phyloP scores from a whole-genome alignment of 2,797 vertebrate genomes.

The Enteromius fasciolatus region DNA sequence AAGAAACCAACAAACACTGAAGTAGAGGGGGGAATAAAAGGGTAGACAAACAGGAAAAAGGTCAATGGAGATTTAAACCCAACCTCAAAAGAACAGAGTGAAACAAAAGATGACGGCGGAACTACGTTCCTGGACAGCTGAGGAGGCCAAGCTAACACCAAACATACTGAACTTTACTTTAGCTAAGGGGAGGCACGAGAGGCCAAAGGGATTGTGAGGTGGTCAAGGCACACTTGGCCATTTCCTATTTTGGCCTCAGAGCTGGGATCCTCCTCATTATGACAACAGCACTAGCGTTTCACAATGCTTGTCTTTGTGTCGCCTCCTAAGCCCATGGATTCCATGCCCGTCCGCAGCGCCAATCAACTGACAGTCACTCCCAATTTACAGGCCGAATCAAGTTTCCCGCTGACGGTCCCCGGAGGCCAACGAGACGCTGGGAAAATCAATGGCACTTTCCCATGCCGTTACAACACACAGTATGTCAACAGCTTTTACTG shows the following conservation, averaged over 20 bases:
- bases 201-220: constrained; percentile 20
- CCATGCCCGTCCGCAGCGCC: constrained; percentile 19
- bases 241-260: constrained; percentile 37
- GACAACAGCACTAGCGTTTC: constrained; percentile 7
- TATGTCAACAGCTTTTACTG: constrained; percentile 33
- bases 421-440: constrained; percentile 38
- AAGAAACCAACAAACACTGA: constrained; percentile 4
- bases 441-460: constrained; percentile 39
- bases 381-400: constrained; percentile 43
- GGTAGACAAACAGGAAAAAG: constrained; percentile 20
- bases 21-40: neutral
- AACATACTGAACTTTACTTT: constrained; percentile 43
- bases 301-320: constrained; percentile 52
- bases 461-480: constrained; percentile 34
- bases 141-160: constrained; percentile 60
- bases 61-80: constrained; percentile 49
- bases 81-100: constrained; percentile 51
- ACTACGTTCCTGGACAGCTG: constrained; percentile 55
- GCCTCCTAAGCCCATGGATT: constrained; percentile 38
- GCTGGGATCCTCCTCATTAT: constrained; percentile 43
- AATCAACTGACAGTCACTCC: constrained; percentile 33
- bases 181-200: constrained; percentile 27
- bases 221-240: constrained; percentile 34
- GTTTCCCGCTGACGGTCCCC: constrained; percentile 42
- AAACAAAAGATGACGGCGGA: constrained; percentile 59